Evolutionary conservation across 2,113 vertebrate species (phyloP).

Genomic region (Antigone vipio): DNA sequence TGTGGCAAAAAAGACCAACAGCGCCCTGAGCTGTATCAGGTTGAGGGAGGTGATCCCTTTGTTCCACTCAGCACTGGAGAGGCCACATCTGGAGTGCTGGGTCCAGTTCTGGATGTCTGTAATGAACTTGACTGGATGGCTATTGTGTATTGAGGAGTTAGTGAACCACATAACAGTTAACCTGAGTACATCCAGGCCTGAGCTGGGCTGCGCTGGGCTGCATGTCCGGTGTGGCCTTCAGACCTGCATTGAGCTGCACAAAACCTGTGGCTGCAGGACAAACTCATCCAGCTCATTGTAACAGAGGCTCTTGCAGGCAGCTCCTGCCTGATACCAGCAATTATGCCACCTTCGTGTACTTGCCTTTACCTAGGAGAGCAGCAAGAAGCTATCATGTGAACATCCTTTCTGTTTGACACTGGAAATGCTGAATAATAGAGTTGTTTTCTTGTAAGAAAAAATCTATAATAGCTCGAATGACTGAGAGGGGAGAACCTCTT

Average conservation of each 20-base stretch:
- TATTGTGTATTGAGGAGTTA: neutral
- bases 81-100: neutral
- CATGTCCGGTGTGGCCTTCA: neutral
- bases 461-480: neutral
- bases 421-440: neutral
- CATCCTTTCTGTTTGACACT: neutral
- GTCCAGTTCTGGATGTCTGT: neutral
- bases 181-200: neutral
- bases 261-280: neutral
- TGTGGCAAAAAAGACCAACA: neutral
- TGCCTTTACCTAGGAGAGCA: neutral
- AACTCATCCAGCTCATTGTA: neutral
- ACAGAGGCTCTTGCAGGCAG: neutral
- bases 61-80: neutral
- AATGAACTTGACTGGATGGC: neutral
- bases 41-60: neutral
- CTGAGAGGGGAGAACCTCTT: accelerated
- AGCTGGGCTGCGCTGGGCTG: neutral
- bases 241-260: neutral
- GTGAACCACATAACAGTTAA: neutral
- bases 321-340: neutral
- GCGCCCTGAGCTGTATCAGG: neutral
- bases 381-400: neutral
- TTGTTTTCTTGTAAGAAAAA: neutral
- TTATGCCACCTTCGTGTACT: neutral